phyloP scores from a whole-genome alignment of 2,113 vertebrate genomes.

The Athene cunicularia region DNA sequence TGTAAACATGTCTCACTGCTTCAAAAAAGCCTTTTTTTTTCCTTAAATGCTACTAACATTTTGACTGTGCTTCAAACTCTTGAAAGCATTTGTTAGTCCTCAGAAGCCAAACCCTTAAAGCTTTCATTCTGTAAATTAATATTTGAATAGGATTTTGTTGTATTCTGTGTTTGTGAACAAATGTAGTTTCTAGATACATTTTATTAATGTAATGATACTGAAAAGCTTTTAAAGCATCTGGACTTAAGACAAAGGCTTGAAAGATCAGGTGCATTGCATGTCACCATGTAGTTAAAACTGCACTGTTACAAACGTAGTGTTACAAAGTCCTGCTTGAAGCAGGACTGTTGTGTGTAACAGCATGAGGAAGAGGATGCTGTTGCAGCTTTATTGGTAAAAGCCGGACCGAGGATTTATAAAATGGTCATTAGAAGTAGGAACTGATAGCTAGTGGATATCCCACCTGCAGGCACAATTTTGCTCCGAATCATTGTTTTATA shows the following conservation, averaged over 20 bases:
- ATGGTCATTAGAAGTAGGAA: background rate
- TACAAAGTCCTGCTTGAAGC: background rate
- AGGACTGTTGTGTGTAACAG: background rate
- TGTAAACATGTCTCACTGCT: background rate
- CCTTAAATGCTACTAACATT: background rate
- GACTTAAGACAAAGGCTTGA: background rate
- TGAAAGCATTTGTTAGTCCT: background rate
- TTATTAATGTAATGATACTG: background rate
- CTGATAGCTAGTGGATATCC: rapidly evolving
- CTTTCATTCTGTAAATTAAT: background rate
- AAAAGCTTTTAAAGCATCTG: background rate
- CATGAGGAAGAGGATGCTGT: background rate
- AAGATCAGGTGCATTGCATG: background rate
- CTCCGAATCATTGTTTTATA: background rate
- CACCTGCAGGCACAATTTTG: background rate
- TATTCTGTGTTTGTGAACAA: background rate
- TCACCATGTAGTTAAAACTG: background rate
- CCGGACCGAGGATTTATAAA: background rate
- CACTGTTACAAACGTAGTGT: background rate
- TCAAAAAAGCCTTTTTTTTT: background rate
- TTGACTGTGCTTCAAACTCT: background rate
- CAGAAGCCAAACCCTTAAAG: background rate
- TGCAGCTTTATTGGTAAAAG: background rate
- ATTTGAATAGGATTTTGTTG: background rate
- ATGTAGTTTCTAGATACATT: background rate